Percentiles rank a stretch among this genome's conserved stretches.
Evolutionary conservation across 1,140 invertebrate species (phyloP).

Genomic region (Caenorhabditis remanei): DNA sequence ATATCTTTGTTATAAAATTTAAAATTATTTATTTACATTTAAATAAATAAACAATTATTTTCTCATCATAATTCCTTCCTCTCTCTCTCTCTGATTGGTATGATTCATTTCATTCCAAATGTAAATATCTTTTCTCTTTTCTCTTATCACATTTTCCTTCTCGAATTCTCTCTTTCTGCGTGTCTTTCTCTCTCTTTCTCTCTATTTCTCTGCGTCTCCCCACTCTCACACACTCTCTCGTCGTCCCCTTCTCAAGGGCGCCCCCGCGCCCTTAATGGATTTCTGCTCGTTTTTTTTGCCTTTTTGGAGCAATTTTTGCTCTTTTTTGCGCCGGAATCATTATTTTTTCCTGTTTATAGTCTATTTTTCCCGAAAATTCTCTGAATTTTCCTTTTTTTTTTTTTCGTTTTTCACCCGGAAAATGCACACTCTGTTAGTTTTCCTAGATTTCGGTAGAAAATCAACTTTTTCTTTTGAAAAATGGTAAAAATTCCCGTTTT

Average conservation of each 20-base stretch:
- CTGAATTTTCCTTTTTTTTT: too few relatives aligned
- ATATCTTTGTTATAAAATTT: too few relatives aligned
- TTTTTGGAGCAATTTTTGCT: neutral
- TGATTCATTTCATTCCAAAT: too few relatives aligned
- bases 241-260: neutral
- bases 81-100: conserved; percentile 60
- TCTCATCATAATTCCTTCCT: too few relatives aligned
- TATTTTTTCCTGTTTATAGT: too few relatives aligned
- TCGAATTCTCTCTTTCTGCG: neutral
- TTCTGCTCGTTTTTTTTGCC: neutral
- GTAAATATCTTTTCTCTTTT: neutral
- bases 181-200: neutral
- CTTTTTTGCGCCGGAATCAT: neutral
- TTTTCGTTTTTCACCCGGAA: too few relatives aligned
- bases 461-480: too few relatives aligned
- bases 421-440: too few relatives aligned
- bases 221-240: neutral
- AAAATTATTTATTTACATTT: too few relatives aligned
- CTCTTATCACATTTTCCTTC: neutral
- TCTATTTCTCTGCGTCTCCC: conserved; percentile 33
- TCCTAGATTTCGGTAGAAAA: too few relatives aligned
- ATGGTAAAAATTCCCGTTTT: too few relatives aligned
- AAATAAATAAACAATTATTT: conserved; percentile 65
- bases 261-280: neutral
- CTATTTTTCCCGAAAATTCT: too few relatives aligned